phyloP scores from a whole-genome alignment of 2,113 vertebrate genomes.

The Pavo muticus region DNA sequence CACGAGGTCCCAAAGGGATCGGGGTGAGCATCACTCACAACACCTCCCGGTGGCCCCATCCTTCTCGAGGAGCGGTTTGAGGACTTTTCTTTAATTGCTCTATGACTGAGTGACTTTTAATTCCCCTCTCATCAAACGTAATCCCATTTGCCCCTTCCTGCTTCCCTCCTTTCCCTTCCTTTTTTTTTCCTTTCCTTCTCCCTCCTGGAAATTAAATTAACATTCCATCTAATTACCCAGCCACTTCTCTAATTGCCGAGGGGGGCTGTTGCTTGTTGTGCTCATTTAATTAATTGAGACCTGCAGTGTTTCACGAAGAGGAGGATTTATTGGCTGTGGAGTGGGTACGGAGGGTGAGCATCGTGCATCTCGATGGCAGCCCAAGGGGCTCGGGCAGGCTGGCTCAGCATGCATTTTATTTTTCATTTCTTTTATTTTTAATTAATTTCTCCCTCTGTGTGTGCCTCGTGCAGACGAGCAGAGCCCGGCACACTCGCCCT shows the following conservation, averaged over 20 bases:
- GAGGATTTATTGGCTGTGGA: slow-evolving; percentile 45
- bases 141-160: slow-evolving; percentile 46
- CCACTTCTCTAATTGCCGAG: slow-evolving; percentile 64
- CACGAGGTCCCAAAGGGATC: not conserved
- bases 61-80: not conserved
- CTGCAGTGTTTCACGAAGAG: not conserved
- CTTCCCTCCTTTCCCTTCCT: not conserved
- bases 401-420: not conserved
- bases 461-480: not conserved
- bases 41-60: not conserved
- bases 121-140: slow-evolving; percentile 40
- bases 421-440: not conserved
- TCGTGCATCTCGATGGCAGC: not conserved
- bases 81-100: slow-evolving; percentile 45
- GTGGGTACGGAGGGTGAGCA: not conserved
- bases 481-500: not conserved
- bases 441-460: not conserved
- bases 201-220: slow-evolving; percentile 63
- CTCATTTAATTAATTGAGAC: slow-evolving; percentile 59
- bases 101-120: slow-evolving; percentile 50
- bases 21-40: accelerated
- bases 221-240: slow-evolving; percentile 69
- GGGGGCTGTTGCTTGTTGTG: slow-evolving; percentile 26
- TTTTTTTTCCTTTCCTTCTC: not conserved
- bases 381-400: not conserved